A percentile compares a stretch with the other conserved stretches of the same genome.
Evolutionary conservation across 2,888 invertebrate species (phyloP).

Genomic region (Ennomos erosarius): DNA sequence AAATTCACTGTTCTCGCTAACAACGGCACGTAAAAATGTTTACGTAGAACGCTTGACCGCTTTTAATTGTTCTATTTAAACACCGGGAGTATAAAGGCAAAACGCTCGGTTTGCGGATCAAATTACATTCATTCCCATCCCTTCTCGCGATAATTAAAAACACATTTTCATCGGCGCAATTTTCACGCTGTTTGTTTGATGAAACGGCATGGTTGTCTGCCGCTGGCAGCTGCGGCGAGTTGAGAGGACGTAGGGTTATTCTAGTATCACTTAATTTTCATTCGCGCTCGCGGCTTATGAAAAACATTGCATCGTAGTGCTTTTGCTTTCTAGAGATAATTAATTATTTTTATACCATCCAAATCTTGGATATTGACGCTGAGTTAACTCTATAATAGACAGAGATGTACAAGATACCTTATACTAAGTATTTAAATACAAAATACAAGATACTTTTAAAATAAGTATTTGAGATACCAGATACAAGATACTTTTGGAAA

Average conservation of each 20-base stretch:
- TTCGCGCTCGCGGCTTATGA: slow-evolving; percentile 14
- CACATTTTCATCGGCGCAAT: slow-evolving; percentile 57
- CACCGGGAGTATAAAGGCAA: slow-evolving; percentile 55
- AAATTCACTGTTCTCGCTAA: slow-evolving; percentile 55
- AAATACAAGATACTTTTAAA: too few relatives aligned
- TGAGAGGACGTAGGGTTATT: slow-evolving; percentile 25
- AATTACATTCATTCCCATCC: slow-evolving; percentile 58
- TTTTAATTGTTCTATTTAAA: slow-evolving; percentile 72
- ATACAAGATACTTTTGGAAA: too few relatives aligned
- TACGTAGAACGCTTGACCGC: slow-evolving; percentile 64
- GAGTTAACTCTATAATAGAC: not conserved
- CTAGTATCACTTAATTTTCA: slow-evolving; percentile 33
- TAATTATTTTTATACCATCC: not conserved
- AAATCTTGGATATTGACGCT: not conserved
- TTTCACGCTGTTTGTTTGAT: slow-evolving; percentile 50
- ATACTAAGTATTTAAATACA: too few relatives aligned
- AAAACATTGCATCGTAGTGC: slow-evolving; percentile 2
- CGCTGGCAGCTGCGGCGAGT: slow-evolving; percentile 32
- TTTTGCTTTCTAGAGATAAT: slow-evolving; percentile 3
- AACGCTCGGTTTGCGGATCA: slow-evolving; percentile 56
- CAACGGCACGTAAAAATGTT: slow-evolving; percentile 67
- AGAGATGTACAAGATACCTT: too few relatives aligned
- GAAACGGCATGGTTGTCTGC: slow-evolving; percentile 47
- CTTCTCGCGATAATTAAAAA: slow-evolving; percentile 63
- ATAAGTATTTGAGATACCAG: too few relatives aligned